Base-by-base conservation (phyloP, 2,113 vertebrate genomes). In the Onychostoma macrolepis region DNA sequence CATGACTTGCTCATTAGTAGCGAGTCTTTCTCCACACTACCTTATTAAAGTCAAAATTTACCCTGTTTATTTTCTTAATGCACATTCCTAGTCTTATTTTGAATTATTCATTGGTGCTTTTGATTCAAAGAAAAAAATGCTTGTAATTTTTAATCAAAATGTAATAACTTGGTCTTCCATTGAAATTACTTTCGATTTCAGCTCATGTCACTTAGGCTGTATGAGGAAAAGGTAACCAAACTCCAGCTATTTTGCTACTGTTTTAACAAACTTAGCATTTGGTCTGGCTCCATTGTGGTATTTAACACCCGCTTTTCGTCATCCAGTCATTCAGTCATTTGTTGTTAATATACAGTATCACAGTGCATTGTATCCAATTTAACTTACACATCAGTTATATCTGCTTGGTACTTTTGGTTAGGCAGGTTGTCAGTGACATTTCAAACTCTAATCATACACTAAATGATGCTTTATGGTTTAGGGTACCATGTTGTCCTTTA, bases 261-360 rank as follows among this genome's bases (percentile, higher is more conserved):
- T 38, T 72, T 33, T 71, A 36, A 36, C 67, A 67, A 65, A 67
- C 13, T 67, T 67, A n/a, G 26, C 61, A 71, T 71, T 71, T 71
- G 30, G 19, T 38, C 69, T 10, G 69, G 67, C 17, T 65, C 26
- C 61, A 65, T 28, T 33, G 28, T 69, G 65, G 30, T 19, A 71
- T 71, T 6, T 21, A 71, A 24, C 1, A 71, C 26, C 26, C 6
- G 15, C 63, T 30, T 30, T 30, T 67, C 26, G 1, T 67, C 6
- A 30, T 67, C 63, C 28, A 67, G 5, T 67, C 26, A 67, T 50
- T 50, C 28, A 67, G 6, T 67, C 12, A 67, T 50, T 50, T 50
- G 7, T 33, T 15, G 30, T 19, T 69, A 7, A 69, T 30, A 33
- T 33, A 69, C 15, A 69, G 7, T 72, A 21, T 74, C 21, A 6